phyloP scores from a whole-genome alignment of 2,113 vertebrate species.

The Montifringilla adamsi region DNA sequence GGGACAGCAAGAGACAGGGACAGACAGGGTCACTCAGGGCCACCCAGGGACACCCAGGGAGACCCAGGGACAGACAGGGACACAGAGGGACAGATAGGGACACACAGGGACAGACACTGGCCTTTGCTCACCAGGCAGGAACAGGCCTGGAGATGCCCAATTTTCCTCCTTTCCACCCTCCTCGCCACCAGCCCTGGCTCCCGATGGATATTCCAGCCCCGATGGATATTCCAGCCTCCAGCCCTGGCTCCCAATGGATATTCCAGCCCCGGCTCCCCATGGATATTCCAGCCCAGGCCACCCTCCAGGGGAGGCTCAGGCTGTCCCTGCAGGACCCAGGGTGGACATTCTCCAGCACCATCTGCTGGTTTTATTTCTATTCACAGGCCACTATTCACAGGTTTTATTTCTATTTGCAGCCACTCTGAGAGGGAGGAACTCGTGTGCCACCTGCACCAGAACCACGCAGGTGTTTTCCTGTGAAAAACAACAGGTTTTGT shows the following conservation, averaged over 20 bases:
- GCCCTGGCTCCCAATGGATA: fast-evolving
- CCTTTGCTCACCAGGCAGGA: fast-evolving
- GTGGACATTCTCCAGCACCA: slow-evolving; percentile 16
- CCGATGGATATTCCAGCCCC: fast-evolving
- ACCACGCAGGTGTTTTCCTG: background rate
- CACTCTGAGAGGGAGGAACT: background rate
- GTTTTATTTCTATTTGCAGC: background rate
- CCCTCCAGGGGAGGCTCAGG: fast-evolving
- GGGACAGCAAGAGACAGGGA: too few species aligned
- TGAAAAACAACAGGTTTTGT: background rate
- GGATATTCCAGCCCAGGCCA: background rate
- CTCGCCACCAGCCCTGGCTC: too few species aligned
- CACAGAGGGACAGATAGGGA: too few species aligned
- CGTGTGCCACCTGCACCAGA: background rate
- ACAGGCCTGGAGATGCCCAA: fast-evolving
- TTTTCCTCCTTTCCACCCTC: background rate
- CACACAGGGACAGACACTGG: background rate
- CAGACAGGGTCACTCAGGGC: too few species aligned
- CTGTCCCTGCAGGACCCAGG: background rate
- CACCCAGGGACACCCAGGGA: too few species aligned
- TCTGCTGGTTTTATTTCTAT: background rate
- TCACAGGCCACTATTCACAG: background rate
- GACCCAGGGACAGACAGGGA: too few species aligned
- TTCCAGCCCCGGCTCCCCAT: too few species aligned
- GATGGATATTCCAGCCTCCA: fast-evolving